These are phyloP conservation scores for Amazona guildingii DNA, from an alignment of 2,113 vertebrate species.

Conservation along the genomic window DNA sequence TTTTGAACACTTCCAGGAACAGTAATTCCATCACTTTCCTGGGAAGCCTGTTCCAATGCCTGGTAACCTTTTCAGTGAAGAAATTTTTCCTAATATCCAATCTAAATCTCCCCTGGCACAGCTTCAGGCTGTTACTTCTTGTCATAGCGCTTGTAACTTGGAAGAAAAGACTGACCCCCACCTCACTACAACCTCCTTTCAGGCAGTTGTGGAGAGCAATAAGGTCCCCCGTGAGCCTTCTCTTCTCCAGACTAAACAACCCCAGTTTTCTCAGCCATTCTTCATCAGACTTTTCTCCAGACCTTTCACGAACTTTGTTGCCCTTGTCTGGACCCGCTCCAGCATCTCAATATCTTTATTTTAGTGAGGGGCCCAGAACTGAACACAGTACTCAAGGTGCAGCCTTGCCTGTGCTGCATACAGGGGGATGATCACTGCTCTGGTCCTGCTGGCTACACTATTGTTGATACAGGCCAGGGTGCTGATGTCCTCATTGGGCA, in stretches of 20 bases:
- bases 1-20: not conserved
- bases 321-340: rapidly evolving
- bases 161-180: not conserved
- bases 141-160: not conserved
- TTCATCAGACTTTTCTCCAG: not conserved
- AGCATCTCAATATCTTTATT: not conserved
- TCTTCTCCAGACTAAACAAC: not conserved
- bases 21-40: not conserved
- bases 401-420: rapidly evolving
- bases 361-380: not conserved
- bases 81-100: not conserved
- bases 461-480: not conserved
- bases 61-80: not conserved
- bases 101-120: not conserved
- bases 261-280: not conserved
- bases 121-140: not conserved
- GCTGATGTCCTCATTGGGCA: not conserved
- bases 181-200: not conserved
- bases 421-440: rapidly evolving
- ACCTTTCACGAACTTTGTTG: not conserved
- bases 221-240: not conserved
- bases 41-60: not conserved
- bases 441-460: not conserved
- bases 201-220: not conserved
- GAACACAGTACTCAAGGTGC: rapidly evolving